These are phyloP conservation scores for Philaethria dido DNA, from an alignment of 2,888 invertebrate genomes.

Conservation along the genomic window DNA sequence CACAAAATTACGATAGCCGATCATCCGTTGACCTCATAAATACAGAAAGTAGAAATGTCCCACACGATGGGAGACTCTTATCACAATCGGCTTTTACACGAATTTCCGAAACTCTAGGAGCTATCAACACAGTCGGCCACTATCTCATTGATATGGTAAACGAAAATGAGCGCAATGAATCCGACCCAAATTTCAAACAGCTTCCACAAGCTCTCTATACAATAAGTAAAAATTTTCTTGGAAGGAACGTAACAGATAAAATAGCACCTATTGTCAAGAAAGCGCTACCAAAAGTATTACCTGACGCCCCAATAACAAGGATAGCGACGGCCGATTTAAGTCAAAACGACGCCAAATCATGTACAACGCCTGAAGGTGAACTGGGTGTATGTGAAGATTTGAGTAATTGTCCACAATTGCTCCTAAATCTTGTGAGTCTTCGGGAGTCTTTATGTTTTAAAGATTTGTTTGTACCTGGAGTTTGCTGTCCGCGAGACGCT, in stretches of 20 bases:
- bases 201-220: constrained; percentile 90
- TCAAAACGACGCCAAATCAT: constrained; percentile 84
- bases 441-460: constrained; percentile 95
- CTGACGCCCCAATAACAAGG: constrained; percentile 73
- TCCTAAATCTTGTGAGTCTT: constrained; percentile 91
- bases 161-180: constrained; percentile 73
- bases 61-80: constrained; percentile 79
- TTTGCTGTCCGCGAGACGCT: constrained; percentile 90
- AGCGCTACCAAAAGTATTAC: constrained; percentile 71
- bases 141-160: constrained; percentile 92
- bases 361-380: constrained; percentile 92
- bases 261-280: constrained; percentile 88
- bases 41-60: constrained; percentile 56
- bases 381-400: constrained; percentile 93
- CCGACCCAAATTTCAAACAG: constrained; percentile 70
- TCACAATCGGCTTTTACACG: constrained; percentile 85
- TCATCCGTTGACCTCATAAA: constrained; percentile 57
- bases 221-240: constrained; percentile 90
- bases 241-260: constrained; percentile 90
- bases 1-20: constrained; percentile 58
- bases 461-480: constrained; percentile 95
- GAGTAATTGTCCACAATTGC: constrained; percentile 93
- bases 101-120: constrained; percentile 88
- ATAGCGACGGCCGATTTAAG: constrained; percentile 73
- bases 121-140: constrained; percentile 93